Evolutionary conservation across 2,888 invertebrate species (phyloP).

Genomic region (Ceraclea dissimilis): DNA sequence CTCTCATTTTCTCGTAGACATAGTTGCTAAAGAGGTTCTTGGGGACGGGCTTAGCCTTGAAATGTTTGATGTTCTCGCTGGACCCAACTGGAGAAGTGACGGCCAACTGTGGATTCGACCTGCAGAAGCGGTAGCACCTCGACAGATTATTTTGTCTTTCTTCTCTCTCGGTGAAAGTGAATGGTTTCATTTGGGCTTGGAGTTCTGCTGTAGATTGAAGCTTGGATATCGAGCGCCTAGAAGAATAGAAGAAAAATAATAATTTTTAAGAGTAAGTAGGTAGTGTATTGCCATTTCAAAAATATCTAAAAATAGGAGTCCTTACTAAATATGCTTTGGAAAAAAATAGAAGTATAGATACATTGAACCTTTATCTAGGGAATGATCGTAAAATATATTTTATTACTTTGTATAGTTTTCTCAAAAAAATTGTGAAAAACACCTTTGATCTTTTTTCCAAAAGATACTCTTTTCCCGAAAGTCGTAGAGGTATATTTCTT

Average conservation of each 20-base stretch:
- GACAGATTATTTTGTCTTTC: constrained; percentile 7
- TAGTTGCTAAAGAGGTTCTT: constrained; percentile 63
- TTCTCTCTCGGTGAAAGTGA: constrained; percentile 45
- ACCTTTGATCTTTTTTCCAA: too few relatives aligned
- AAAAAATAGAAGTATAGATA: not conserved
- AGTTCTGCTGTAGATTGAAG: constrained; percentile 54
- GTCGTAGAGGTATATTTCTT: too few relatives aligned
- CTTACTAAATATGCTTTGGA: not conserved
- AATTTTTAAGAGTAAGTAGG: too few relatives aligned
- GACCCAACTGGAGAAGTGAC: constrained; percentile 31
- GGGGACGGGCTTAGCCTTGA: constrained; percentile 62
- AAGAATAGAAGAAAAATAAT: constrained; percentile 27
- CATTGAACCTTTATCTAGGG: too few relatives aligned
- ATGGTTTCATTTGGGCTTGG: constrained; percentile 58
- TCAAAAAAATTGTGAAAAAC: too few relatives aligned
- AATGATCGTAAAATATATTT: too few relatives aligned
- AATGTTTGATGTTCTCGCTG: constrained; percentile 43
- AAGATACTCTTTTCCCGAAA: too few relatives aligned
- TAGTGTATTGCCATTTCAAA: too few relatives aligned
- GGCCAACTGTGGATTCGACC: constrained; percentile 22
- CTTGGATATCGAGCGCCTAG: constrained; percentile 51
- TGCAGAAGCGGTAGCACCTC: constrained; percentile 15
- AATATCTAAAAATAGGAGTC: too few relatives aligned
- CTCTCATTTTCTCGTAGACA: constrained; percentile 61
- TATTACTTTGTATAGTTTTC: too few relatives aligned